phyloP scores from a whole-genome alignment of 1,140 invertebrate species.

The Diplogasteroides magnus region DNA sequence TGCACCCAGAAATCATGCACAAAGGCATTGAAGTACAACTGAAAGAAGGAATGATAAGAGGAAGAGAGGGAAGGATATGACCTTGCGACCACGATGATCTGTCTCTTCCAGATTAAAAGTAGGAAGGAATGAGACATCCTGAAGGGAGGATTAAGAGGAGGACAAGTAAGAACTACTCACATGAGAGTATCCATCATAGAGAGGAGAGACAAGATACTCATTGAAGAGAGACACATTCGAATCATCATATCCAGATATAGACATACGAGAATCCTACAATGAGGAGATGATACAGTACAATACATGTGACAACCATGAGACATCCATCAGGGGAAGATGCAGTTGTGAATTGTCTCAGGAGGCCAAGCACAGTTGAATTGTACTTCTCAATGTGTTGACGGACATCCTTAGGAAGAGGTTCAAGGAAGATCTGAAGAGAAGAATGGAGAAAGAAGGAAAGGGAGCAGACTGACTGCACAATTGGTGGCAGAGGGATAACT shows the following conservation, averaged over 20 bases:
- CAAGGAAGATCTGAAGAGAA: too few species aligned
- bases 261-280: constrained; percentile 37
- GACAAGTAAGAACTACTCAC: too few species aligned
- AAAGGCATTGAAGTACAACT: constrained; percentile 47
- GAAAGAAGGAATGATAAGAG: too few species aligned
- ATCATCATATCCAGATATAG: constrained; percentile 25
- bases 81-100: constrained; percentile 46
- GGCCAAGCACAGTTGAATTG: constrained; percentile 15
- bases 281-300: not conserved
- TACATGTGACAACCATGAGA: constrained; percentile 11
- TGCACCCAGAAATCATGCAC: constrained; percentile 47
- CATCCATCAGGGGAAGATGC: constrained; percentile 11
- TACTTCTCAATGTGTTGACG: constrained; percentile 11
- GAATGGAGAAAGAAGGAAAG: too few species aligned
- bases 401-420: not conserved
- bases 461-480: too few species aligned
- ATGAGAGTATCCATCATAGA: constrained; percentile 39
- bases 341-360: constrained; percentile 19
- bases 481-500: constrained; percentile 2
- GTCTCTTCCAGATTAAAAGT: constrained; percentile 20
- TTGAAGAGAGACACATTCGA: constrained; percentile 18
- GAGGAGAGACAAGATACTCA: constrained; percentile 38
- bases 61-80: too few species aligned
- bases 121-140: constrained; percentile 37
- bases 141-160: not conserved